Base-by-base conservation (phyloP, 2,888 invertebrate genomes). In the Cryptus viduatorius region DNA sequence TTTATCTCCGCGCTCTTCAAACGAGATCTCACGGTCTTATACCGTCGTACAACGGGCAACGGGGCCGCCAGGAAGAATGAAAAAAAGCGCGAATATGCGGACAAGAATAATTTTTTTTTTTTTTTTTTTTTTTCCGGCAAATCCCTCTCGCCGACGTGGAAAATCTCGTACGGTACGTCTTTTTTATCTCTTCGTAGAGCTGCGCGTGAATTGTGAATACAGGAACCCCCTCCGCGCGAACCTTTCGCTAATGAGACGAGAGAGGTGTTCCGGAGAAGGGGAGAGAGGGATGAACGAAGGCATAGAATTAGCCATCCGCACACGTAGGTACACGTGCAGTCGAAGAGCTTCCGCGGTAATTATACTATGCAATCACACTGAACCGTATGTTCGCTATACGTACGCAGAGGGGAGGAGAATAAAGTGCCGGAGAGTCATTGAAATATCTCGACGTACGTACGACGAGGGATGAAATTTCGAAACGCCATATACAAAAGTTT, bases 351-450 rank as follows among this genome's bases (percentile, higher is more conserved):
- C 81, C 44, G 50, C 53, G 73, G 64, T 81, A 81, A 84, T 84
- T 84, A 84, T 73, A 84, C 81, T 81, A 67, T 81, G 81, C 81
- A 84, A 81, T 84, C 84, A 78, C 77, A 81, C 77, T 84, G 77
- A 68, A 68, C 80, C 81, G 68, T 59, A 81, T 68, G 81, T 73
- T 72, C 77, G 31, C 4, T 67, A 50, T 68, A 65, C 16, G 42
- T 44, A 53, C 77, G 16, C 46, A 68, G n/a, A 29, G 69, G 31
- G 10, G 12, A 14, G 29, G 69, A 12, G 14, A 19, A 16, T 61
- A 12, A 69, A 79, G 67, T 71, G 56, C n/a, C 64, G 50, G 71
- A 50, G 77, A 64, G 79, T 71, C 72, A 59, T 42, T 48, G 81
- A 69, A 84, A 72, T 78, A 56, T 29, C 50, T 44, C 46, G 53